phyloP scores from a whole-genome alignment of 2,888 invertebrate species.

The Spilosoma lubricipeda region DNA sequence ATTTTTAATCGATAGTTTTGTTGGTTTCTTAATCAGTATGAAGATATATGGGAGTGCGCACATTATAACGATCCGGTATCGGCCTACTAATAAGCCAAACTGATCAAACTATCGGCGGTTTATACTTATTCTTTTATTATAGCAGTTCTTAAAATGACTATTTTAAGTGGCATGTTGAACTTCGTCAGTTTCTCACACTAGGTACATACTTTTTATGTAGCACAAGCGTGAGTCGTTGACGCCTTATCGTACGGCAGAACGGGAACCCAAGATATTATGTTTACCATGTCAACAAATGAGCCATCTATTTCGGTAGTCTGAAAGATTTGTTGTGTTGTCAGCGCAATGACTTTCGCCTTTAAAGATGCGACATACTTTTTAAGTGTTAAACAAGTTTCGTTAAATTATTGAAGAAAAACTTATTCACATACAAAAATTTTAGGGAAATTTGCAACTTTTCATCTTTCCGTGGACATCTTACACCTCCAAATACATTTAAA shows the following conservation, averaged over 20 bases:
- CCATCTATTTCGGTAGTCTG: constrained; percentile 23
- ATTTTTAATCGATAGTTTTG: too few relatives aligned
- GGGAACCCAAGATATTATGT: constrained; percentile 9
- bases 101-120: too few relatives aligned
- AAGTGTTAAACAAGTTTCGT: background rate
- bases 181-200: background rate
- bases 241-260: constrained; percentile 30
- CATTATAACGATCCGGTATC: too few relatives aligned
- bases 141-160: too few relatives aligned
- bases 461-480: too few relatives aligned
- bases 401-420: background rate
- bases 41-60: too few relatives aligned
- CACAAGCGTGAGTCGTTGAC: constrained; percentile 30
- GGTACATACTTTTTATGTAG: background rate
- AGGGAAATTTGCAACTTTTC: too few relatives aligned
- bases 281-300: constrained; percentile 33
- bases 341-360: background rate
- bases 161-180: background rate
- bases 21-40: too few relatives aligned
- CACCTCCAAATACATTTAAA: too few relatives aligned
- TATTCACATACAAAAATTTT: too few relatives aligned
- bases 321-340: background rate
- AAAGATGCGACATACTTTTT: background rate
- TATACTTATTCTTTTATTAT: too few relatives aligned
- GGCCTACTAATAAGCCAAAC: too few relatives aligned